Evolutionary conservation across 23 tunicate species (phyloP), one percentile per base, ranked within the genome.

Genomic region (Ascidia mentula): DNA sequence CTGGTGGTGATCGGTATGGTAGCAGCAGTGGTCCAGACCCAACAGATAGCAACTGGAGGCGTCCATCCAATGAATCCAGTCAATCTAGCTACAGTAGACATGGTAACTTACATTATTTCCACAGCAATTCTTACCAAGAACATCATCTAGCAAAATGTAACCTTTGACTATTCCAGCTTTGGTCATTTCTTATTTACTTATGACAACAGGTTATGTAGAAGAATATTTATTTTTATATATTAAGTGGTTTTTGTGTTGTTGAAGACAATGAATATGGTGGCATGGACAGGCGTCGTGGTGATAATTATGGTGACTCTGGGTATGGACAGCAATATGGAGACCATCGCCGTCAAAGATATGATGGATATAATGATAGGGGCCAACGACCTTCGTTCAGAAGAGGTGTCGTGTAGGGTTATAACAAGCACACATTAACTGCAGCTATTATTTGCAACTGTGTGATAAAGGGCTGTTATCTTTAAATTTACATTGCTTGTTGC

Each of bases 11-110:
- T 35, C 40, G 96, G 8, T 75, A 65, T 65, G 87, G 78, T 2
- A 78, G 83, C 73, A 60, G 76, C 36, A 72, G 75, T 46, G 97
- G 89, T 8, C 96, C 96, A 28, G 97, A 91, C 59, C 87, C 84
- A 20, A 85, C 90, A 1, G 90, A 86, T 18, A 84, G 97, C 32
- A 88, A 91, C 78, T 91, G 97, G 97, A 77, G 97, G 46, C 42
- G 70, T 46, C n/a, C 71, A 34, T 76, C 90, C 24, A 45, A 85
- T 40, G 79, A 85, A 33, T 38, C 36, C 32, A 37, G 28, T 53
- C 65, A 53, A 9, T 53, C 65, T 3, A 9, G 65, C 24, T 53
- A 20, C 24, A 28, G 24, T 9, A 53, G 65, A 53, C 22, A 28
- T 20, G 65, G 65, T 53, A 9, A 53, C n/a, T n/a, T n/a, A 53